These are phyloP conservation scores for Sycobia sp. DNA, from an alignment of 1,140 invertebrate genomes.

Conservation along the genomic window DNA sequence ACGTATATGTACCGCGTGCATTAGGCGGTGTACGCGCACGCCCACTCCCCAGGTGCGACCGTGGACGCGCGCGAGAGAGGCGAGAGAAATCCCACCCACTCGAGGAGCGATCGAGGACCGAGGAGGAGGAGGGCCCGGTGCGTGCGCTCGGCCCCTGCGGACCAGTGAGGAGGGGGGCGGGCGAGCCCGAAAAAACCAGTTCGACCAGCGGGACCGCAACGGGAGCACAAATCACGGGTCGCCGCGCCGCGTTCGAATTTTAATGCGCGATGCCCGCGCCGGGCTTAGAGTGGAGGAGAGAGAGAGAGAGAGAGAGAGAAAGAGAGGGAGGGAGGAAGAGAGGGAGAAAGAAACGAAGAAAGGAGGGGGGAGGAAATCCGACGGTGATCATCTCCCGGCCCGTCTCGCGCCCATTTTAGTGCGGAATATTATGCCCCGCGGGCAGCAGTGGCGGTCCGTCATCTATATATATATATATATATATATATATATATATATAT, in stretches of 20 bases:
- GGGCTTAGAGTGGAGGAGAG: not conserved
- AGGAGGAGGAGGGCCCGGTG: no score
- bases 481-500: no score
- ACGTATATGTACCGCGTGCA: no score
- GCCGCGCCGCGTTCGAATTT: conserved; percentile 40
- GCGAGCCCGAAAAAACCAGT: conserved; percentile 42
- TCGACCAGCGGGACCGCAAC: no score
- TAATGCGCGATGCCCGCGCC: conserved; percentile 37
- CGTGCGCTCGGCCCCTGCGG: not conserved
- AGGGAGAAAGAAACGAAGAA: not conserved
- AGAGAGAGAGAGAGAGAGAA: not conserved
- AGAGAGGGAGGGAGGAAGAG: not conserved
- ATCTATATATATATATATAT: no score
- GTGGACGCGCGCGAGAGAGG: no score
- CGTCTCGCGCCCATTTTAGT: not conserved
- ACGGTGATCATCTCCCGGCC: no score
- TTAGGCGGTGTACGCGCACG: no score
- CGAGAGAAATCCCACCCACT: conserved; percentile 44
- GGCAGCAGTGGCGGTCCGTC: no score
- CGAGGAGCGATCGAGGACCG: not conserved
- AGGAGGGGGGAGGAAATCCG: not conserved
- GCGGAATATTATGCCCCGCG: not conserved
- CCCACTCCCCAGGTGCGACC: no score
- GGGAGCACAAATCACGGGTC: conserved; percentile 47
- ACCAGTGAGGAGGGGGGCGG: conserved; percentile 30